These are phyloP conservation scores for Corythaeola cristata DNA, from an alignment of 2,113 vertebrate genomes.

Conservation along the genomic window DNA sequence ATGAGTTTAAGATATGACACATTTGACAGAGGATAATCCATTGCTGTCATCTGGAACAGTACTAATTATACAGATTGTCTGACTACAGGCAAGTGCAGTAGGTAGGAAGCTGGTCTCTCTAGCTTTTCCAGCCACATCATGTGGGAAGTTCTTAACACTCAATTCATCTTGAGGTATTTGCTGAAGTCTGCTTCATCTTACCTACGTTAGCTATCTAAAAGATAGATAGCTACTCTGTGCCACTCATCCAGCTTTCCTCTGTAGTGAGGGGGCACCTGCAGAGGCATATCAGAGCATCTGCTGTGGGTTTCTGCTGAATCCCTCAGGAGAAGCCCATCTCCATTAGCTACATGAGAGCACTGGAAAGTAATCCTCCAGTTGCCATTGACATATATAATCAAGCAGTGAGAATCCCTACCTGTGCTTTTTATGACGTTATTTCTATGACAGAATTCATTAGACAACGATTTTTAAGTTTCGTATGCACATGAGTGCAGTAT, in stretches of 20 bases:
- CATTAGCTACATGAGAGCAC: not conserved
- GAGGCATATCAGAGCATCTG: not conserved
- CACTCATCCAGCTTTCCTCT: not conserved
- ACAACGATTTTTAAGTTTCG: not conserved
- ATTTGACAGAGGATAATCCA: not conserved
- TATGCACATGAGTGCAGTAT: not conserved
- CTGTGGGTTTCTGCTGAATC: not conserved
- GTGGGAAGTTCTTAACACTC: not conserved
- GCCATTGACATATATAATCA: not conserved
- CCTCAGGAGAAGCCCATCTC: not conserved
- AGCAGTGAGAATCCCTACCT: not conserved
- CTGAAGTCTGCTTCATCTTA: not conserved
- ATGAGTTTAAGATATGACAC: not conserved
- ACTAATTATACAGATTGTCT: not conserved
- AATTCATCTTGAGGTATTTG: not conserved
- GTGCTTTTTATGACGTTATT: not conserved
- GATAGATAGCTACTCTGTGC: not conserved
- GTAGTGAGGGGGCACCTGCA: not conserved
- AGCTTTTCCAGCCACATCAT: not conserved
- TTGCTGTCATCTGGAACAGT: not conserved
- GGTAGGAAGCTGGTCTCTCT: not conserved
- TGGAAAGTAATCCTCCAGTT: not conserved
- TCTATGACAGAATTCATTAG: not conserved
- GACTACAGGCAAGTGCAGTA: not conserved
- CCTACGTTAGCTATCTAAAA: not conserved